Conservation (phyloP, 2,888 invertebrate species). For the Calameuta pallipes region DNA sequence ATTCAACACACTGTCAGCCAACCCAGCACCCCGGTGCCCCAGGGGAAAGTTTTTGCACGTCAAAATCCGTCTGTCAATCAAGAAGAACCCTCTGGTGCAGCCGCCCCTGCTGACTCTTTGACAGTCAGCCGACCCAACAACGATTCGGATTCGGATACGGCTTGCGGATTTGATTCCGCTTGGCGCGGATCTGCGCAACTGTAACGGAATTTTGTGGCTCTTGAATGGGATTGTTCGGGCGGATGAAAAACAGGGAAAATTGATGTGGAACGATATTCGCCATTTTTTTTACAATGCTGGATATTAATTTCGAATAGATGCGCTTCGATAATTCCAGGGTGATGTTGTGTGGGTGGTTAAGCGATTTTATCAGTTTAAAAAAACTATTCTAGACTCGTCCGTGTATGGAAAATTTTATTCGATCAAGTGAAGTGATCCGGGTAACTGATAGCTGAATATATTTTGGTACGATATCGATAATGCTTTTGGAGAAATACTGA, state of each 20-base stretch:
- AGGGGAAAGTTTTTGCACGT: constrained; percentile 40
- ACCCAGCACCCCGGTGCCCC: constrained; percentile 56
- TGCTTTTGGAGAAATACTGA: background rate
- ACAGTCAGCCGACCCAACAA: constrained; percentile 66
- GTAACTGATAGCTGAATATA: background rate
- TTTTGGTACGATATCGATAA: background rate
- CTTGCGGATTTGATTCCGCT: constrained; percentile 85
- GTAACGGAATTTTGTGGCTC: constrained; percentile 23
- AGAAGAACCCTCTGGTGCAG: constrained; percentile 19
- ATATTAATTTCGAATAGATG: background rate
- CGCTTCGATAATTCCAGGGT: background rate
- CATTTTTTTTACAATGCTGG: background rate
- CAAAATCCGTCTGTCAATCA: constrained; percentile 21
- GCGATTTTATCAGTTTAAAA: background rate
- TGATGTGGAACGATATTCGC: background rate
- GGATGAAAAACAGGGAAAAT: background rate
- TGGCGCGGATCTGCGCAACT: constrained; percentile 70
- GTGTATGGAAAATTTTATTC: background rate
- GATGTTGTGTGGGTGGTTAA: background rate
- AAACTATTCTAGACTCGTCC: background rate
- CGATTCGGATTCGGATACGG: constrained; percentile 89
- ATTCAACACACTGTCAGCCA: constrained; percentile 45
- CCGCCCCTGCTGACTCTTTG: constrained; percentile 42
- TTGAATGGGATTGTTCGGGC: background rate
- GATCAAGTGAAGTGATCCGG: background rate